A percentile compares a stretch with the other conserved stretches of the same genome.
Evolutionary conservation across 2,113 vertebrate species (phyloP).

Genomic region (Saimiri boliviensis): DNA sequence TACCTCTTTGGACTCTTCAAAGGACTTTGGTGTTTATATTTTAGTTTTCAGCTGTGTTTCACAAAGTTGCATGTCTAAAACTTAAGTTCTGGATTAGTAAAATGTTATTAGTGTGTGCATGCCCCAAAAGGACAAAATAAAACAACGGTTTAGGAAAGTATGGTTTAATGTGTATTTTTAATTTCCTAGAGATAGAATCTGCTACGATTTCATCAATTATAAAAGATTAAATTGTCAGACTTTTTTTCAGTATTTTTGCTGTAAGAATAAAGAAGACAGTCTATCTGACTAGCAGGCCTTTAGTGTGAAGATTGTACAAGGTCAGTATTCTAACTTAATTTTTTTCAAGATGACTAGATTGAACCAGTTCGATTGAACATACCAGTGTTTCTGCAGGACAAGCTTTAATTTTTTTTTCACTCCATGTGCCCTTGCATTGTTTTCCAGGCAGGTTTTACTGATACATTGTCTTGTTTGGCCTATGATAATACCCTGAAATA

Average conservation of each 20-base stretch:
- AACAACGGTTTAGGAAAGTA: background rate
- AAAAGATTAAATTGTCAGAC: background rate
- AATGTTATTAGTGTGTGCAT: background rate
- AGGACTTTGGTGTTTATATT: background rate
- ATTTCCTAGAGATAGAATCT: background rate
- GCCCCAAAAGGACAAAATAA: background rate
- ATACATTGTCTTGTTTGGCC: background rate
- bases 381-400: background rate
- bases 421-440: background rate
- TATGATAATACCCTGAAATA: background rate
- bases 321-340: background rate
- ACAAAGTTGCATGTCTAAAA: background rate
- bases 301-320: background rate
- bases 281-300: background rate
- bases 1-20: background rate
- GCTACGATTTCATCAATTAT: slow-evolving; percentile 20
- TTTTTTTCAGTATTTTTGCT: background rate
- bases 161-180: background rate
- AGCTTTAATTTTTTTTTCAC: background rate
- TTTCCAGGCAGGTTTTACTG: background rate
- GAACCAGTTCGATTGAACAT: accelerated
- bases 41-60: background rate
- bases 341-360: background rate
- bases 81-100: background rate
- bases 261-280: background rate